Evolutionary conservation across 2,797 vertebrate species (phyloP).

Genomic region (Botia kubotai): DNA sequence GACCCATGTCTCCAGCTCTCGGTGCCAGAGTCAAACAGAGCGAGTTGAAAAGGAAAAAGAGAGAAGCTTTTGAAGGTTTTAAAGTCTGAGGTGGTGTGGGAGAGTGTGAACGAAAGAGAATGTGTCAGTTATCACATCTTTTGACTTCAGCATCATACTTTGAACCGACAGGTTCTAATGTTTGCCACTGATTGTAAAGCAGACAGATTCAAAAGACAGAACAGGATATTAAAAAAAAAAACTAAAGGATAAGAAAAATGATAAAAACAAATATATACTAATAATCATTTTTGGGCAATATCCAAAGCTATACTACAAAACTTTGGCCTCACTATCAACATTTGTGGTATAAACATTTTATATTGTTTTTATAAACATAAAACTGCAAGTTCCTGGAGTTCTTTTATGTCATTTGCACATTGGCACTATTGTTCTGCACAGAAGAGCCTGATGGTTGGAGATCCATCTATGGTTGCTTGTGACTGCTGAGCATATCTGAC

Average conservation of each 20-base stretch:
- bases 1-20: conserved; percentile 72
- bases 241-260: neutral
- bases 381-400: too few relatives aligned
- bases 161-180: conserved; percentile 66
- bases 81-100: neutral
- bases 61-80: conserved; percentile 40
- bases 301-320: too few relatives aligned
- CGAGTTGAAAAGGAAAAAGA: conserved; percentile 26
- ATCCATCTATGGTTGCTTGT: too few relatives aligned
- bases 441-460: too few relatives aligned
- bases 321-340: too few relatives aligned
- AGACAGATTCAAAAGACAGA: conserved; percentile 55
- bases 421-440: too few relatives aligned
- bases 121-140: conserved; percentile 55
- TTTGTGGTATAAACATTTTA: too few relatives aligned
- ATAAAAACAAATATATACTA: neutral
- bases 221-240: neutral
- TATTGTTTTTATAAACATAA: too few relatives aligned
- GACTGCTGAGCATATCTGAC: too few relatives aligned
- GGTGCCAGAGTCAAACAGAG: conserved; percentile 65
- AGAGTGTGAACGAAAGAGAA: neutral
- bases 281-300: too few relatives aligned
- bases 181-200: conserved; percentile 56
- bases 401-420: too few relatives aligned
- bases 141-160: conserved; percentile 62